Percentiles rank a stretch among this genome's conserved stretches.
These are phyloP conservation scores for Platysternon megacephalum DNA, from an alignment of 2,113 vertebrate species.

Conservation along the genomic window DNA sequence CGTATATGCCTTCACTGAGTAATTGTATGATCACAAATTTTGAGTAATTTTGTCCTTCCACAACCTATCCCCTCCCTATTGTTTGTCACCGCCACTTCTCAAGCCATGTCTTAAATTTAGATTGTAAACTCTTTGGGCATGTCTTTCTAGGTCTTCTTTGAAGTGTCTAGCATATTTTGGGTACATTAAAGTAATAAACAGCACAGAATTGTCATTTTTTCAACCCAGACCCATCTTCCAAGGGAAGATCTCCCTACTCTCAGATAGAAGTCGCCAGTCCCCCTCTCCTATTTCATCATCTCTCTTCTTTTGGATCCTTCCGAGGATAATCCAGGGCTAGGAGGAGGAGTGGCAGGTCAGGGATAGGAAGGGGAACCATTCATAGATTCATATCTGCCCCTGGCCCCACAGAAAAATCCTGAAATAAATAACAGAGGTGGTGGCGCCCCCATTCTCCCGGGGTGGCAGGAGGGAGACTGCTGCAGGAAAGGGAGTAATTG, in stretches of 20 bases:
- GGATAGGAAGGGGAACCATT: not conserved
- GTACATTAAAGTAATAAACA: not conserved
- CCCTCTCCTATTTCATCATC: not conserved
- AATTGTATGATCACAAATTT: not conserved
- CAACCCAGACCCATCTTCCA: not conserved
- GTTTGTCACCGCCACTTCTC: not conserved
- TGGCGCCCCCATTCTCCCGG: not conserved
- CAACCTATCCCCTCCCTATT: not conserved
- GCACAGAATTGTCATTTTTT: not conserved
- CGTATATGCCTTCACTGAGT: not conserved
- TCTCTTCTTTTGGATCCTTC: not conserved
- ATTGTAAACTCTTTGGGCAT: not conserved
- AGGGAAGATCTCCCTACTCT: not conserved
- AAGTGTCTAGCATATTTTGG: not conserved
- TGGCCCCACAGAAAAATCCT: not conserved
- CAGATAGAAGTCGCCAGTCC: not conserved
- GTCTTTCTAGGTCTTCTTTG: not conserved
- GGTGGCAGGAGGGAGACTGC: fast-evolving
- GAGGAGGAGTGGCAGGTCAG: not conserved
- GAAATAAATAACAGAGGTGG: not conserved
- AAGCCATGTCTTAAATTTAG: not conserved
- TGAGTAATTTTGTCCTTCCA: not conserved
- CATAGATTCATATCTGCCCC: not conserved
- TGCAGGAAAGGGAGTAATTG: not conserved
- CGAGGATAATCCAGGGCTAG: not conserved